Evolutionary conservation across 2,888 invertebrate species (phyloP).

Genomic region (Rotaria socialis): DNA sequence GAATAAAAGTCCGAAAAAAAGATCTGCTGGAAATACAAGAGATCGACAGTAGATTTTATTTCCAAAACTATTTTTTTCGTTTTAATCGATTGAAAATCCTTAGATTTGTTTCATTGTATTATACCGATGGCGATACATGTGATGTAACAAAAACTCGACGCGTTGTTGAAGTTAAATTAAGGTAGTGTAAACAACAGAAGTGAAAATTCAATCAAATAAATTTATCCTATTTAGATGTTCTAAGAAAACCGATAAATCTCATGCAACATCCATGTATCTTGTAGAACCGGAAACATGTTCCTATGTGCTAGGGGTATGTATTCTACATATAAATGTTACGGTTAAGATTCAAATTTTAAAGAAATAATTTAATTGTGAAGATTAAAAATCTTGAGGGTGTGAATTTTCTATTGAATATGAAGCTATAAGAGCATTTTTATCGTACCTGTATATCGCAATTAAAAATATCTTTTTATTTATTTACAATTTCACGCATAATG

Average conservation of each 20-base stretch:
- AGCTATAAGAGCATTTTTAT: too few species aligned
- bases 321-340: background rate
- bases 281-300: slow-evolving; percentile 86
- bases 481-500: too few species aligned
- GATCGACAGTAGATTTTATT: slow-evolving; percentile 51
- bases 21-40: slow-evolving; percentile 62
- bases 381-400: too few species aligned
- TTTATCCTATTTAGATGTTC: slow-evolving; percentile 61
- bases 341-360: too few species aligned
- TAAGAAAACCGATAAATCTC: slow-evolving; percentile 61
- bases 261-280: slow-evolving; percentile 79
- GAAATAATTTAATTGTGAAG: too few species aligned
- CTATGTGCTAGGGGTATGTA: slow-evolving; percentile 70
- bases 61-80: too few species aligned
- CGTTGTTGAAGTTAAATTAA: slow-evolving; percentile 70
- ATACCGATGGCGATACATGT: slow-evolving; percentile 78
- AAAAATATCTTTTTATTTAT: too few species aligned
- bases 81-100: background rate
- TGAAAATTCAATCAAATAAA: background rate
- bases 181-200: slow-evolving; percentile 49
- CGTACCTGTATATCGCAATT: too few species aligned
- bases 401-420: too few species aligned
- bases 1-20: slow-evolving; percentile 73
- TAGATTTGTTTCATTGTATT: slow-evolving; percentile 75
- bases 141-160: slow-evolving; percentile 66